Evolutionary conservation across 2,113 vertebrate genomes (phyloP).

Genomic region (Dendropsophus ebraccatus): DNA sequence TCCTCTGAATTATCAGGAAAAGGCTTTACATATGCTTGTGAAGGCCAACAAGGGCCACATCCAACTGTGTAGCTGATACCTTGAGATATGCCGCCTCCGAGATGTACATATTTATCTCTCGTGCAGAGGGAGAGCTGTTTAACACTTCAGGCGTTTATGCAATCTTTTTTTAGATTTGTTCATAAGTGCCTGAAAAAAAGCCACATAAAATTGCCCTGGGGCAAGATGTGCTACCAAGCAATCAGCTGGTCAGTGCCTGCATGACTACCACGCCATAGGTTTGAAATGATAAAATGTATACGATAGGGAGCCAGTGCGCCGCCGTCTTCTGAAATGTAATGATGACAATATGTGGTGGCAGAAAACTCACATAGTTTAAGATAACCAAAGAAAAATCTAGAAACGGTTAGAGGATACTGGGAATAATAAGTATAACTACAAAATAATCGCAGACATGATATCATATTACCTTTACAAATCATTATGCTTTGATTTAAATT

Average conservation of each 20-base stretch:
- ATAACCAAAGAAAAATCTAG: not conserved
- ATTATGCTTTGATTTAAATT: not conserved
- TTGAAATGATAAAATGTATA: conserved; percentile 20
- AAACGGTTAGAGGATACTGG: not conserved
- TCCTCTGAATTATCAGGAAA: conserved; percentile 13
- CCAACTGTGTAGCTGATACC: conserved; percentile 11
- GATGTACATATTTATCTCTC: conserved; percentile 29
- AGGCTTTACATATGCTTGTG: conserved; percentile 29
- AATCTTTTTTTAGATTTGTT: conserved; percentile 40
- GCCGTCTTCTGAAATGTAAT: not conserved
- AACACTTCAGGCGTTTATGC: conserved; percentile 25
- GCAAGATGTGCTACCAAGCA: conserved; percentile 33
- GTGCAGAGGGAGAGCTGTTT: conserved; percentile 24
- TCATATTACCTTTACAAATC: not conserved
- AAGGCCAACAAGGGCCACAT: conserved; percentile 19
- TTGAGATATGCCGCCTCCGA: conserved; percentile 8
- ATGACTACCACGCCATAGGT: not conserved
- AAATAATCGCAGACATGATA: not conserved
- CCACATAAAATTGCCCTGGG: conserved; percentile 5
- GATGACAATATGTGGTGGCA: not conserved
- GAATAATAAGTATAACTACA: not conserved
- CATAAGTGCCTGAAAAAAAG: conserved; percentile 22
- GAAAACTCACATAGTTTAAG: not conserved
- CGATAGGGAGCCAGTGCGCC: not conserved
- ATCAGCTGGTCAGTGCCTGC: conserved; percentile 11